These are phyloP conservation scores for Hydractinia echinata DNA, from an alignment of 30 jellyfish, hydroid and myxozoan genomes.

Conservation along the genomic window DNA sequence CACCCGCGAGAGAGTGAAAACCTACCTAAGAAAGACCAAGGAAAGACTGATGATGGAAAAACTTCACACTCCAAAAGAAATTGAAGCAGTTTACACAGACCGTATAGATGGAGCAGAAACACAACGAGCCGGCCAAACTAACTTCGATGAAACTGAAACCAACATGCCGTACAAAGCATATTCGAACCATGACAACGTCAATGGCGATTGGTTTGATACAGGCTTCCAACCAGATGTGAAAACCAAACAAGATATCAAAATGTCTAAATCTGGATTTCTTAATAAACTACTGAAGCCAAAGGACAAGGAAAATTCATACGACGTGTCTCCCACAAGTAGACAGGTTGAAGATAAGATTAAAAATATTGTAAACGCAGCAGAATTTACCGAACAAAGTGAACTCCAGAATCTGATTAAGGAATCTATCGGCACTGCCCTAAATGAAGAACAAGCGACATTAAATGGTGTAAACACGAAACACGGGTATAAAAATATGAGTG, in stretches of 20 bases:
- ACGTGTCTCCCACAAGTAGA: constrained; percentile 16
- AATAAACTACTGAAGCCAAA: neutral
- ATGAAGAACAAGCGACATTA: constrained; percentile 10
- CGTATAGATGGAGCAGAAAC: constrained; percentile 4
- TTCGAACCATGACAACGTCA: constrained; percentile 14
- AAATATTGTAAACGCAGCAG: constrained; percentile 30
- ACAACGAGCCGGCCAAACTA: neutral
- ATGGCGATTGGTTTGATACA: constrained; percentile 37
- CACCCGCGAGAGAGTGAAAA: too few relatives aligned
- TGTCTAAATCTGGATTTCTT: constrained; percentile 32
- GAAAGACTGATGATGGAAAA: neutral
- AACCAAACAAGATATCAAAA: constrained; percentile 36
- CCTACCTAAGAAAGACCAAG: too few relatives aligned
- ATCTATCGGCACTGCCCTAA: constrained; percentile 13
- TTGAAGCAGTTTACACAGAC: constrained; percentile 11
- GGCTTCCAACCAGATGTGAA: constrained; percentile 29
- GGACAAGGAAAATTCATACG: neutral
- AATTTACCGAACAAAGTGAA: constrained; percentile 23
- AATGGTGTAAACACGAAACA: neutral
- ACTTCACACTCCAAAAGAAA: constrained; percentile 11
- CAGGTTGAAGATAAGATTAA: neutral
- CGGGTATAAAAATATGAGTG: neutral
- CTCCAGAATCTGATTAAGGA: constrained; percentile 25
- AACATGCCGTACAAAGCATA: neutral
- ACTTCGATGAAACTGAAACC: neutral